A percentile compares a stretch with the other conserved stretches of the same genome.
Evolutionary conservation across 2,888 invertebrate species (phyloP).

Genomic region (Erebia epiphron): DNA sequence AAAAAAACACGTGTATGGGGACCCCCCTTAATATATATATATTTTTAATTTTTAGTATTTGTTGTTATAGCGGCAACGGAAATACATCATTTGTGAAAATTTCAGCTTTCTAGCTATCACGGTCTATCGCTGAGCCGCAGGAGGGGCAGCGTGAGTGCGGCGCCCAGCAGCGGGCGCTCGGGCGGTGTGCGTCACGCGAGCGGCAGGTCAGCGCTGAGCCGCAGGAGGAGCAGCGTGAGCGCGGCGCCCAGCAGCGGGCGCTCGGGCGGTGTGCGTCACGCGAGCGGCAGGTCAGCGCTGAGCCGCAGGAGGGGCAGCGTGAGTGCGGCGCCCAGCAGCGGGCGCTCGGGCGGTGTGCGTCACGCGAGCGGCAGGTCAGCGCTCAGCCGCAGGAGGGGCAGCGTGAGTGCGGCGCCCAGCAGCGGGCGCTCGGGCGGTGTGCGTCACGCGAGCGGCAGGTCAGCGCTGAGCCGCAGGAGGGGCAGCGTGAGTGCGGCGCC

Average conservation of each 20-base stretch:
- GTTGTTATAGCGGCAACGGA: no score
- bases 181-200: slow-evolving; percentile 39
- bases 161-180: background rate
- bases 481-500: background rate
- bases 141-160: background rate
- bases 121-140: background rate
- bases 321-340: background rate
- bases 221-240: slow-evolving; percentile 56
- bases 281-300: background rate
- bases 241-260: slow-evolving; percentile 58
- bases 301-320: background rate
- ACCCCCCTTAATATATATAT: no score
- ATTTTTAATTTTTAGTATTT: no score
- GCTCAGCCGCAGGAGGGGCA: slow-evolving; percentile 52
- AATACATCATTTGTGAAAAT: no score
- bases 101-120: no score
- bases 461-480: background rate
- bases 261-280: slow-evolving; percentile 52
- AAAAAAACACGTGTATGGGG: no score
- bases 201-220: slow-evolving; percentile 48
- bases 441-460: slow-evolving; percentile 38
- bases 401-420: slow-evolving; percentile 56
- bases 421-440: slow-evolving; percentile 56
- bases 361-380: slow-evolving; percentile 47
- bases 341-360: slow-evolving; percentile 1